Conservation (phyloP, 2,888 invertebrate species). For the Leuctra nigra region DNA sequence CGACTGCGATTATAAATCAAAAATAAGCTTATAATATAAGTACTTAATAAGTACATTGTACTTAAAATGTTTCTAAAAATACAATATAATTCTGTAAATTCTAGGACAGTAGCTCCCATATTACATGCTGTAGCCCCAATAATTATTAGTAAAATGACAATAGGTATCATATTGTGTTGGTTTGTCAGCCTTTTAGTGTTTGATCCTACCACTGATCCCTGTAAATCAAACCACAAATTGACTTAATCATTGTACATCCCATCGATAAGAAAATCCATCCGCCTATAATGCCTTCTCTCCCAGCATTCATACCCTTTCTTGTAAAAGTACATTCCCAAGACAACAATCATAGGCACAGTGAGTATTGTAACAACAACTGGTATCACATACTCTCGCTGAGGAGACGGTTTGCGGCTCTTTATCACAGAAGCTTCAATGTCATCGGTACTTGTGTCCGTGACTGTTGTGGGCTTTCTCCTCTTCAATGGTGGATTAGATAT, state of each 20-base stretch:
- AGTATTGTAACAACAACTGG: constrained; percentile 68
- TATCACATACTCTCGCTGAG: constrained; percentile 54
- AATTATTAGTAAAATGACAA: too few species aligned
- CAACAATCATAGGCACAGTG: constrained; percentile 65
- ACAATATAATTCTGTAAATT: too few species aligned
- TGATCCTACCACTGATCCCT: too few species aligned
- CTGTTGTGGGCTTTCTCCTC: background rate
- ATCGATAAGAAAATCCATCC: constrained; percentile 84
- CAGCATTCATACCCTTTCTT: constrained; percentile 73
- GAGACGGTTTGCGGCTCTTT: background rate
- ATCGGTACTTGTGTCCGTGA: background rate
- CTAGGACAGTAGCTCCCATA: too few species aligned
- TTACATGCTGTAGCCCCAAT: too few species aligned
- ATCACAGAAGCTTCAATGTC: background rate
- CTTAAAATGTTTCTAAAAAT: too few species aligned
- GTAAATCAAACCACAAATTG: too few species aligned
- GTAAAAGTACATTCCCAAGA: constrained; percentile 58
- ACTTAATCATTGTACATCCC: constrained; percentile 83
- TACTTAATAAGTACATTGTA: too few species aligned
- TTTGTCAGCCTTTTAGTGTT: too few species aligned
- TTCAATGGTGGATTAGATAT: constrained; percentile 9
- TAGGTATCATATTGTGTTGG: too few species aligned
- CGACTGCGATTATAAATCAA: too few species aligned
- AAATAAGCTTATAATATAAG: too few species aligned
- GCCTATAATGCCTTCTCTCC: constrained; percentile 76